Conservation (phyloP, 2,888 invertebrate species). For the Andrena hattorfiana region DNA sequence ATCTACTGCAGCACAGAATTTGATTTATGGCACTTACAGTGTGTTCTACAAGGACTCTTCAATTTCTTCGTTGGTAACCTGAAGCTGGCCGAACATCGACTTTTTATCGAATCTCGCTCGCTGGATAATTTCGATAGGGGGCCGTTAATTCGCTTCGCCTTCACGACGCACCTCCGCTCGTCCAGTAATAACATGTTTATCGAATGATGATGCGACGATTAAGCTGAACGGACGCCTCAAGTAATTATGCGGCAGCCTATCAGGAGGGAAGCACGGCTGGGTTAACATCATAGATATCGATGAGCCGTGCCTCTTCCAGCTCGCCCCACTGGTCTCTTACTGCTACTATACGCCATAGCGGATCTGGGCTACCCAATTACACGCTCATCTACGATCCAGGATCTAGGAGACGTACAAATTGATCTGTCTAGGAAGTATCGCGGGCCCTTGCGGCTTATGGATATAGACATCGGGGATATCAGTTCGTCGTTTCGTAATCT, state of each 20-base stretch:
- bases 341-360: constrained; percentile 47
- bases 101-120: background rate
- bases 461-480: constrained; percentile 51
- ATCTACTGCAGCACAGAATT: no score
- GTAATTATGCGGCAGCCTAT: constrained; percentile 80
- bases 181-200: constrained; percentile 79
- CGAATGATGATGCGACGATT: constrained; percentile 77
- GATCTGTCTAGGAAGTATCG: constrained; percentile 78
- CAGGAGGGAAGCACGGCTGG: constrained; percentile 78
- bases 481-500: background rate
- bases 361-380: constrained; percentile 81
- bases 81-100: background rate
- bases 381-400: constrained; percentile 80
- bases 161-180: constrained; percentile 62
- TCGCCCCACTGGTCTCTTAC: constrained; percentile 49
- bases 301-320: constrained; percentile 70
- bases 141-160: constrained; percentile 57
- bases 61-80: background rate
- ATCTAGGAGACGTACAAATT: constrained; percentile 82
- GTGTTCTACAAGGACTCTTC: no score
- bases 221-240: constrained; percentile 73
- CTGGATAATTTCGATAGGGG: constrained; percentile 34
- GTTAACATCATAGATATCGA: constrained; percentile 81
- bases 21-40: no score
- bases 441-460: constrained; percentile 58